Conservation (phyloP, 2,113 vertebrate genomes). For the Potamarius usumacintae region DNA sequence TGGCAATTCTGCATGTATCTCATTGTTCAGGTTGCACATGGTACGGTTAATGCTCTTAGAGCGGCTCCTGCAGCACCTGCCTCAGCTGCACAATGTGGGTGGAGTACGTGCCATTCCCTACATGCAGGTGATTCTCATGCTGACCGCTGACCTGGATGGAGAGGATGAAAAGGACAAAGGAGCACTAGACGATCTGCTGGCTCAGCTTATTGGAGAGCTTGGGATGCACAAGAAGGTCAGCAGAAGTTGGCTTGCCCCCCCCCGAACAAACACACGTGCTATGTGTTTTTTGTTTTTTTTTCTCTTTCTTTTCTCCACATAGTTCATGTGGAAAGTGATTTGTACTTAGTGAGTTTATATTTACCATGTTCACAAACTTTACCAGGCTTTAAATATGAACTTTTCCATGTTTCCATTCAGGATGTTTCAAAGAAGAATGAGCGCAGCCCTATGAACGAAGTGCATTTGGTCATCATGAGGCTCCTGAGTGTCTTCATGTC, state of each 20-base stretch:
- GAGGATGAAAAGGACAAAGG: constrained; percentile 99
- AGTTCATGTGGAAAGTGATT: neutral
- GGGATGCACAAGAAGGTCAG: constrained; percentile 93
- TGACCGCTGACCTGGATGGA: constrained; percentile 95
- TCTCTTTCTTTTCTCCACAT: neutral
- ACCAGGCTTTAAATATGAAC: neutral
- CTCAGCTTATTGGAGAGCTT: constrained; percentile 92
- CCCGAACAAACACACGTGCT: too few relatives aligned
- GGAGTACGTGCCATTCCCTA: constrained; percentile 97
- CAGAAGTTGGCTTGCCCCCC: neutral
- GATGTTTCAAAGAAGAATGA: constrained; percentile 97
- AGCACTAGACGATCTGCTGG: constrained; percentile 91
- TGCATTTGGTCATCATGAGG: constrained; percentile 96
- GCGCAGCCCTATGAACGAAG: constrained; percentile 89
- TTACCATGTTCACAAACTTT: neutral
- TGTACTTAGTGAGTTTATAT: neutral
- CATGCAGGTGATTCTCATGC: constrained; percentile 98
- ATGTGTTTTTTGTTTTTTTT: neutral
- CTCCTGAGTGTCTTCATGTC: constrained; percentile 99
- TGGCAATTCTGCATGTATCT: neutral
- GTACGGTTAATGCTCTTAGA: constrained; percentile 95
- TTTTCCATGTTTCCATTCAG: constrained; percentile 63
- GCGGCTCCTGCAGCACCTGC: constrained; percentile 88
- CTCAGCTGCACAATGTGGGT: constrained; percentile 89
- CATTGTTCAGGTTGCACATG: constrained; percentile 86